These are phyloP conservation scores for Drosophila navojoa DNA, from an alignment of 1,140 invertebrate species.

Conservation along the genomic window DNA sequence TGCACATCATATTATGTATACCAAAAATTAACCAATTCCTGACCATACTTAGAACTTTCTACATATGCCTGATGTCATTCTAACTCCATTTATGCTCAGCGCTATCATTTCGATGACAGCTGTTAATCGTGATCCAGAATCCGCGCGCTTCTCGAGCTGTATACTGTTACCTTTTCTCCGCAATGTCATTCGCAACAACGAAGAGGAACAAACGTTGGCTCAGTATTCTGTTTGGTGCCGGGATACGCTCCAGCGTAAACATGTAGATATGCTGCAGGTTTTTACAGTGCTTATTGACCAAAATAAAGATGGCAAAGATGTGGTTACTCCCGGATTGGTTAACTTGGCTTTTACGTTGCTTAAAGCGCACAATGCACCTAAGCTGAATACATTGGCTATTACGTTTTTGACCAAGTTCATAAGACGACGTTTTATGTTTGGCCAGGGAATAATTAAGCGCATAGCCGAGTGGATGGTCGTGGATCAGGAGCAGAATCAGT, in stretches of 20 bases:
- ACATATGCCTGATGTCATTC: slow-evolving; percentile 70
- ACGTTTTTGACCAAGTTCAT: slow-evolving; percentile 75
- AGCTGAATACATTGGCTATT: slow-evolving; percentile 69
- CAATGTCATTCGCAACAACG: slow-evolving; percentile 73
- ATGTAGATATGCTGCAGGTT: slow-evolving; percentile 73
- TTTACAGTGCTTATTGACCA: slow-evolving; percentile 77
- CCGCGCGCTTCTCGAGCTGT: slow-evolving; percentile 56
- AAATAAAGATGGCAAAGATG: slow-evolving; percentile 81
- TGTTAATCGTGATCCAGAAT: slow-evolving; percentile 76
- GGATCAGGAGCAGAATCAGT: slow-evolving; percentile 78
- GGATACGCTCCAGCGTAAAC: slow-evolving; percentile 71
- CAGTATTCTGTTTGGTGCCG: slow-evolving; percentile 78
- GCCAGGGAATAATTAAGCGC: slow-evolving; percentile 70
- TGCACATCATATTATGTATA: background rate
- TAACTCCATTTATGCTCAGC: slow-evolving; percentile 78
- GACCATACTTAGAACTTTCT: slow-evolving; percentile 59
- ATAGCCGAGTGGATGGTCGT: slow-evolving; percentile 80
- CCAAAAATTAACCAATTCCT: background rate
- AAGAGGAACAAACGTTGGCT: slow-evolving; percentile 65
- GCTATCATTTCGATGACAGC: slow-evolving; percentile 76
- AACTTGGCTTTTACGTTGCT: slow-evolving; percentile 72
- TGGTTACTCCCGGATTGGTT: slow-evolving; percentile 75
- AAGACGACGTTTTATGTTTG: slow-evolving; percentile 74
- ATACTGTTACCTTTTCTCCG: slow-evolving; percentile 72
- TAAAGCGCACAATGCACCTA: slow-evolving; percentile 59